These are phyloP conservation scores for Sebastes hubbsi DNA, from an alignment of 2,797 vertebrate genomes.

Conservation along the genomic window DNA sequence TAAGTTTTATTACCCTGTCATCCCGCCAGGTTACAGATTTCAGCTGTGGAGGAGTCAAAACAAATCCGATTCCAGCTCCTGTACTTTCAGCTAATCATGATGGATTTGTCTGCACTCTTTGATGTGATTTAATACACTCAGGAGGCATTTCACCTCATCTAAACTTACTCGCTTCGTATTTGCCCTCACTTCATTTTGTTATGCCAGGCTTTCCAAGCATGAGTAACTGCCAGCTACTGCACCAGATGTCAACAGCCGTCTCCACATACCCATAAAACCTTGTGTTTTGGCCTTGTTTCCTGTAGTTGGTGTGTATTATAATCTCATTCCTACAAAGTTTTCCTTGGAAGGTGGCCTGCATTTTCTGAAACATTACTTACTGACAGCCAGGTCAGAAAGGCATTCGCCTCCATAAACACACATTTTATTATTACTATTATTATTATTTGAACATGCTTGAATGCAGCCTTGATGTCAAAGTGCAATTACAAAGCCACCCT, in stretches of 20 bases:
- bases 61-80: conserved; percentile 56
- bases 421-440: not conserved
- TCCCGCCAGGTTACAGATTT: conserved; percentile 49
- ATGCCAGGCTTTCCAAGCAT: conserved; percentile 41
- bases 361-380: not conserved
- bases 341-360: not conserved
- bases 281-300: conserved; percentile 37
- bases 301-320: conserved; percentile 26
- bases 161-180: conserved; percentile 47
- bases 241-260: conserved; percentile 39
- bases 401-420: not conserved
- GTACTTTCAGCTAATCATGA: conserved; percentile 49
- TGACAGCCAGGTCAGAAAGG: not conserved
- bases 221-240: conserved; percentile 44
- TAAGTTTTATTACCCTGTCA: conserved; percentile 43
- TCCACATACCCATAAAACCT: conserved; percentile 18
- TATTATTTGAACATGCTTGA: not conserved
- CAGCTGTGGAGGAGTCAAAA: conserved; percentile 49
- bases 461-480: not conserved
- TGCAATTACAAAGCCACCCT: not conserved
- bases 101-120: conserved; percentile 65
- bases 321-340: conserved; percentile 26
- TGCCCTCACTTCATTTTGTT: conserved; percentile 49
- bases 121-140: conserved; percentile 66
- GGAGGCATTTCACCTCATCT: conserved; percentile 58